Percentiles rank a stretch among this genome's conserved stretches.
These are phyloP conservation scores for Tigriopus californicus DNA, from an alignment of 2,888 invertebrate genomes.

Conservation along the genomic window DNA sequence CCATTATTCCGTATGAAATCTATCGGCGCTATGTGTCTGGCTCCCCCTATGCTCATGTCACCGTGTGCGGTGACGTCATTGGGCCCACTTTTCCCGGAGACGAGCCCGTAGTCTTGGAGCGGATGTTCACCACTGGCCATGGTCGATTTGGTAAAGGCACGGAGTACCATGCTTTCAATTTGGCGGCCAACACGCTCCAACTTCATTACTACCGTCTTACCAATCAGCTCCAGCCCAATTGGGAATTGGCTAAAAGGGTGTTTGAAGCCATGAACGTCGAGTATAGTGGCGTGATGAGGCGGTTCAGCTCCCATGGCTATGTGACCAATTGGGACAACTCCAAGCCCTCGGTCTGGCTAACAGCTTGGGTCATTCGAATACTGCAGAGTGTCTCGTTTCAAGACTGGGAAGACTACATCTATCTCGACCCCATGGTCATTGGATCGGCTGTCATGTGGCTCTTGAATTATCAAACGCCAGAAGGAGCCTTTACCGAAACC, in stretches of 20 bases:
- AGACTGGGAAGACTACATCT: slow-evolving; percentile 91
- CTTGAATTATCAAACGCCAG: slow-evolving; percentile 56
- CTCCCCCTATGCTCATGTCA: slow-evolving; percentile 58
- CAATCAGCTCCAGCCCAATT: slow-evolving; percentile 25
- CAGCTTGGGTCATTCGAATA: slow-evolving; percentile 69
- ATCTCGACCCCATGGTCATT: slow-evolving; percentile 72
- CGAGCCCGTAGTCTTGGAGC: slow-evolving; percentile 1
- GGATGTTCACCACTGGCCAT: slow-evolving; percentile 5
- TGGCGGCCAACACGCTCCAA: slow-evolving; percentile 62
- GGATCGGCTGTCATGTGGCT: slow-evolving; percentile 69
- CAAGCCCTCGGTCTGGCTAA: slow-evolving; percentile 70
- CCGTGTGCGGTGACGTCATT: slow-evolving; percentile 72
- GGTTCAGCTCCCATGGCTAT: slow-evolving; percentile 18
- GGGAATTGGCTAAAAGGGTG: slow-evolving; percentile 18
- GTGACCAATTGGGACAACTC: slow-evolving; percentile 47
- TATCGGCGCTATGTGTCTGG: slow-evolving; percentile 84
- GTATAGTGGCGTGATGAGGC: slow-evolving; percentile 19
- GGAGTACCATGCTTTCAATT: slow-evolving; percentile 90
- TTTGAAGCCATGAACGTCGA: slow-evolving; percentile 19
- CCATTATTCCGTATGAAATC: slow-evolving; percentile 74
- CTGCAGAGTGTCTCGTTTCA: slow-evolving; percentile 84
- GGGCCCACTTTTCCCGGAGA: slow-evolving; percentile 65
- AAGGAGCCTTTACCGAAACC: slow-evolving; percentile 49
- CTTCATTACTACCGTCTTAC: slow-evolving; percentile 29
- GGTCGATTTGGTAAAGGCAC: slow-evolving; percentile 31